Base-by-base conservation (phyloP, 1,140 invertebrate species). In the Mylabris phalerata region DNA sequence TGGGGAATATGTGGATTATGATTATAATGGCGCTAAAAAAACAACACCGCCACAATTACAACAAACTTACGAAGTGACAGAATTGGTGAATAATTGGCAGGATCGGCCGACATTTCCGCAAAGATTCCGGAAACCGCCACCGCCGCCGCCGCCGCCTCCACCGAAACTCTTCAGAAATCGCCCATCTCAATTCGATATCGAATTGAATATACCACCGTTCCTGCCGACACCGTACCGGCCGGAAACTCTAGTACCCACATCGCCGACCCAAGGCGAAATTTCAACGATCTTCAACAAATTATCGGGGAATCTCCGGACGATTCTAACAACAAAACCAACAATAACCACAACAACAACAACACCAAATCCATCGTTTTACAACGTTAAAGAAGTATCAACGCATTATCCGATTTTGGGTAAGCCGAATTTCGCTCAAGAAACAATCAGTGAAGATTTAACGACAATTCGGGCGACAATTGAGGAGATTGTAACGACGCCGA, bases 381-480 rank as follows among this genome's bases (percentile, higher is more conserved):
- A 70, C 49, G 64, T 74, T 13, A 74, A 73, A 59, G 72, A 74
- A 58, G 72, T 74, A 24, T 73, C 71, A 3, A 74, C 72, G 19
- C 72, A 74, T 67, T 74, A 69, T 66, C 72, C 72, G 2, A 68
- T 74, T 48, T 52, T 72, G 19, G 66, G 68, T 38, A 64, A 48
- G 32, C 69, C 71, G 2, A 49, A 60, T 25, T 57, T 25, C 42
- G 54, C 48, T 26, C 55, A 9, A 13, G 50, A 2, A 42, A 48
- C 26, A 52, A 59, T 49, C 60, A 59, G 50, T 47, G 2, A 67
- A 65, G 49, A 60, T 66, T 48, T 63, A 39, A 50, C 9, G 32
- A 7, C 27, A 58, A 27, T 54, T 9, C 32, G 58, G 57, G 48
- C 9, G 32, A 7, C 27, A 58, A 27, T 54, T 9, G 40, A 60